These are phyloP conservation scores for Nymphalis io DNA, from an alignment of 1,140 invertebrate species.

Conservation along the genomic window DNA sequence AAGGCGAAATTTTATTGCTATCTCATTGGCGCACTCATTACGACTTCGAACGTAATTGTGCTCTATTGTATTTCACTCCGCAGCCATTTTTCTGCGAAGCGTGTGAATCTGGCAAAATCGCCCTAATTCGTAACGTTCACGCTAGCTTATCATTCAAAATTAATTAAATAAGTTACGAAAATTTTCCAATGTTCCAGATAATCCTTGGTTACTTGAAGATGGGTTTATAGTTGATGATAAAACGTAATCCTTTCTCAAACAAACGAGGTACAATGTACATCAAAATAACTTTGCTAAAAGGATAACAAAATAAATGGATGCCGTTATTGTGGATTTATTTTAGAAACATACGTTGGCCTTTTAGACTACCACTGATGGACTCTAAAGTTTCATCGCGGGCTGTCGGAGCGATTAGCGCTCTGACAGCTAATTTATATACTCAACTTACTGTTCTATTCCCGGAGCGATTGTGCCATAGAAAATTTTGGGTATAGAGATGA, in stretches of 20 bases:
- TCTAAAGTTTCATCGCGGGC: slow-evolving; percentile 78
- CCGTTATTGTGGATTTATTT: slow-evolving; percentile 71
- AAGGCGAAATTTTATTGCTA: slow-evolving; percentile 77
- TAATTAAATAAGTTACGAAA: slow-evolving; percentile 28
- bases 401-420: slow-evolving; percentile 77
- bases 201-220: slow-evolving; percentile 10
- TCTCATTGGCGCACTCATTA: slow-evolving; percentile 77
- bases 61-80: slow-evolving; percentile 62
- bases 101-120: slow-evolving; percentile 68
- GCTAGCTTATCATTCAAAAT: slow-evolving; percentile 33
- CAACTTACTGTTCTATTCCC: slow-evolving; percentile 78
- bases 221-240: slow-evolving; percentile 28
- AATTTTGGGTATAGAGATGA: slow-evolving; percentile 46
- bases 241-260: slow-evolving; percentile 20
- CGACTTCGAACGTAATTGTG: slow-evolving; percentile 64
- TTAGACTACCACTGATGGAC: slow-evolving; percentile 73
- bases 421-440: slow-evolving; percentile 81
- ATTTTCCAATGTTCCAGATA: slow-evolving; percentile 18
- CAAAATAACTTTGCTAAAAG: slow-evolving; percentile 57
- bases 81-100: slow-evolving; percentile 67
- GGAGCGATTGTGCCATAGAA: slow-evolving; percentile 56
- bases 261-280: slow-evolving; percentile 21
- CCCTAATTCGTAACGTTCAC: slow-evolving; percentile 45
- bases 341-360: slow-evolving; percentile 60
- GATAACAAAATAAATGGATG: slow-evolving; percentile 58